phyloP scores from a whole-genome alignment of 1,140 invertebrate genomes.

The Lutraria rhynchaena region DNA sequence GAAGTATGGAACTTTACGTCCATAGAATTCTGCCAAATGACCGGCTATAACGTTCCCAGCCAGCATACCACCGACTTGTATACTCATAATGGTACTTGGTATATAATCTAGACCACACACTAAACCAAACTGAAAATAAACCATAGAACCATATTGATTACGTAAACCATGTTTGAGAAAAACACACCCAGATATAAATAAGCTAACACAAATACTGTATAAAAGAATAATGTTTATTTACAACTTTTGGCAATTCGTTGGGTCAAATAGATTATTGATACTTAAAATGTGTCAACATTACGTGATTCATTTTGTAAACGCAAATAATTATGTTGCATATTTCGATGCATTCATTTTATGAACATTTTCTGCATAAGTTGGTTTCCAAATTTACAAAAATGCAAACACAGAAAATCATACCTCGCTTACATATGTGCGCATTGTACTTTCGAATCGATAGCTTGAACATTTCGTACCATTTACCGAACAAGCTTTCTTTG shows the following conservation, averaged over 20 bases:
- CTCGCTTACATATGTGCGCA: constrained; percentile 26
- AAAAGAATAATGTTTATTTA: too few species aligned
- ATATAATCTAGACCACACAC: constrained; percentile 60
- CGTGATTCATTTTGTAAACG: too few species aligned
- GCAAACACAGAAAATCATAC: not conserved
- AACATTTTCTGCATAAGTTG: too few species aligned
- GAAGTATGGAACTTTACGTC: constrained; percentile 53
- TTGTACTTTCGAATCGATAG: not conserved
- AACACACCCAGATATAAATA: not conserved
- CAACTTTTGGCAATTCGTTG: too few species aligned
- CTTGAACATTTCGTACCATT: constrained; percentile 17
- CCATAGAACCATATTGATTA: not conserved
- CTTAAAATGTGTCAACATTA: not conserved
- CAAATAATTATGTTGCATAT: too few species aligned
- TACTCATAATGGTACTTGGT: constrained; percentile 47
- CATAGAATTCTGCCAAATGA: constrained; percentile 50
- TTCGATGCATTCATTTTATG: too few species aligned
- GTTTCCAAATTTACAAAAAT: too few species aligned
- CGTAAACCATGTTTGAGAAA: not conserved
- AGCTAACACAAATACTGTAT: not conserved
- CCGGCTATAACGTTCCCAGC: constrained; percentile 55
- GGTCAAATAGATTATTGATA: too few species aligned
- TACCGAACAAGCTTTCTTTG: constrained; percentile 2
- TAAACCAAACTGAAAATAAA: constrained; percentile 61
- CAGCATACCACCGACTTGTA: constrained; percentile 61